phyloP scores from a whole-genome alignment of 2,113 vertebrate species.

The Loxodonta africana region DNA sequence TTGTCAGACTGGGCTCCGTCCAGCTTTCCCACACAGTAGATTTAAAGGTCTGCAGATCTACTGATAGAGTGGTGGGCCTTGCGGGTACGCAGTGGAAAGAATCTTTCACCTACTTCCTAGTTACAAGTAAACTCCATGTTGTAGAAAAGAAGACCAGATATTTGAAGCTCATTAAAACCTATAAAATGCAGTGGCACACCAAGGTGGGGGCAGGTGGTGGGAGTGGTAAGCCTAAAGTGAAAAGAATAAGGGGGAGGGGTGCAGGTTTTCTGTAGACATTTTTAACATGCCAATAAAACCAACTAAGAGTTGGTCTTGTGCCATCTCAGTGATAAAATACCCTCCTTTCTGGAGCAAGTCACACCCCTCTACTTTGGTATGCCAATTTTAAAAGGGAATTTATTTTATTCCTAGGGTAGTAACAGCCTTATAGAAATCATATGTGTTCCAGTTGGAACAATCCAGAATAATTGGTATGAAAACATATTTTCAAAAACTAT shows the following conservation, averaged over 20 bases:
- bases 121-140: neutral
- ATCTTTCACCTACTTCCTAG: neutral
- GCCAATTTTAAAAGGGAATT: neutral
- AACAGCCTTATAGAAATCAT: conserved; percentile 25
- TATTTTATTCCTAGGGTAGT: neutral
- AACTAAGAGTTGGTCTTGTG: neutral
- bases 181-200: neutral
- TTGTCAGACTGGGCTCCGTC: neutral
- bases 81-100: neutral
- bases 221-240: neutral
- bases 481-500: conserved; percentile 42
- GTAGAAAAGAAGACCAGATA: conserved; percentile 24
- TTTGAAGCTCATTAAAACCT: neutral
- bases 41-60: neutral
- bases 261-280: neutral
- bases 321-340: neutral
- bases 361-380: neutral
- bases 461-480: conserved; percentile 50
- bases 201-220: neutral
- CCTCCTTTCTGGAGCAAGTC: neutral
- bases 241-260: neutral
- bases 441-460: conserved; percentile 42
- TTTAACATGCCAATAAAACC: neutral
- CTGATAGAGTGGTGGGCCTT: neutral
- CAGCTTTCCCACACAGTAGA: neutral